Percentiles rank a stretch among this genome's conserved stretches.
Conservation (phyloP, 2,888 invertebrate species). For the Eristalis arbustorum region DNA sequence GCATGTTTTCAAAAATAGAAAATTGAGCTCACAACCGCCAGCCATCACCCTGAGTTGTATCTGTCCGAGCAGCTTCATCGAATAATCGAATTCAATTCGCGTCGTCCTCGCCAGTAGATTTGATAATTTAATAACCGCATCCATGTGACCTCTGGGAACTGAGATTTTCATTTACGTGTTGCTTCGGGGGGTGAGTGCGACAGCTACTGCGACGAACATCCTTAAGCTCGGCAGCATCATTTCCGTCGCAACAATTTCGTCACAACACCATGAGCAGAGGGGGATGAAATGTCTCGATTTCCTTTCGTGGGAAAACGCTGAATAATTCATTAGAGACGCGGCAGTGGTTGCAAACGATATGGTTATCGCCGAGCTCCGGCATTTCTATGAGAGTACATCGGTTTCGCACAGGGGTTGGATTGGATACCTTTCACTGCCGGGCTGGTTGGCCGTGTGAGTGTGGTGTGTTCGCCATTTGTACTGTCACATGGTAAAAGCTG, state of each 20-base stretch:
- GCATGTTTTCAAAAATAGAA: too few species aligned
- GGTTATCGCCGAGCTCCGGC: neutral
- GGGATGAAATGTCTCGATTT: neutral
- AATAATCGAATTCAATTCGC: neutral
- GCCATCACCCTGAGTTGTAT: too few species aligned
- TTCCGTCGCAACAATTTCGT: neutral
- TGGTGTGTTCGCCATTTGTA: neutral
- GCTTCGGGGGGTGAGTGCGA: neutral
- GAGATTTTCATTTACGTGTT: slow-evolving; percentile 16
- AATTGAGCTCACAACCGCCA: too few species aligned
- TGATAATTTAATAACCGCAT: slow-evolving; percentile 6
- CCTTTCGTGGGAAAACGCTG: slow-evolving; percentile 24
- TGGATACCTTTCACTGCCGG: neutral
- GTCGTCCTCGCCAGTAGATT: neutral
- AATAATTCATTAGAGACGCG: slow-evolving; percentile 41
- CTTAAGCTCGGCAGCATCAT: neutral
- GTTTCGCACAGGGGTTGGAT: slow-evolving; percentile 5
- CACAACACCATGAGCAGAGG: slow-evolving; percentile 5
- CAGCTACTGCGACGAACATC: neutral
- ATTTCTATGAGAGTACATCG: slow-evolving; percentile 8
- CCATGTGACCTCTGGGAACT: neutral
- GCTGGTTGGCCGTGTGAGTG: slow-evolving; percentile 5
- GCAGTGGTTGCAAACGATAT: slow-evolving; percentile 2
- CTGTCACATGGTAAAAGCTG: neutral
- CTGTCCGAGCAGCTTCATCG: too few species aligned